Percentiles rank a stretch among this genome's conserved stretches.
These are phyloP conservation scores for Nymphalis polychloros DNA, from an alignment of 2,888 invertebrate species.

Conservation along the genomic window DNA sequence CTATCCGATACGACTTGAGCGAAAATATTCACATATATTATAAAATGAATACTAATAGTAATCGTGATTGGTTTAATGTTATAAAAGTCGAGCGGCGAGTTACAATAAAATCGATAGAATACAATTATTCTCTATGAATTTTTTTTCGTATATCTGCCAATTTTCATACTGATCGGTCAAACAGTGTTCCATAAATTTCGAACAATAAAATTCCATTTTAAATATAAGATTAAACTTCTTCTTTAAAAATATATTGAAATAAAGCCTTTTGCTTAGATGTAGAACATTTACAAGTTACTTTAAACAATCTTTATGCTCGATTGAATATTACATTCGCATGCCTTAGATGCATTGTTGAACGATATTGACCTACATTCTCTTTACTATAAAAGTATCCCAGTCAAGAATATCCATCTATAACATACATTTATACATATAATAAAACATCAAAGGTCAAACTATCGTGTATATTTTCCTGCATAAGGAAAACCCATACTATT, in stretches of 20 bases:
- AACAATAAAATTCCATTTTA: too few relatives aligned
- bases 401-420: constrained; percentile 8
- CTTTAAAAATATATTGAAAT: not conserved
- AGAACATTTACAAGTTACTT: not conserved
- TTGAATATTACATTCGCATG: constrained; percentile 9
- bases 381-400: constrained; percentile 13
- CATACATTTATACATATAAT: constrained; percentile 3
- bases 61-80: too few relatives aligned
- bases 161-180: too few relatives aligned
- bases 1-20: too few relatives aligned
- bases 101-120: too few relatives aligned
- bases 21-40: too few relatives aligned
- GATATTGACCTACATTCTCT: constrained; percentile 12
- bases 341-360: constrained; percentile 10
- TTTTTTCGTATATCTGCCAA: too few relatives aligned
- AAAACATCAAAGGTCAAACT: not conserved
- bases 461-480: constrained; percentile 1
- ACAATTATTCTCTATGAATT: too few relatives aligned
- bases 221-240: too few relatives aligned
- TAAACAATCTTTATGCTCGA: constrained; percentile 6
- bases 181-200: too few relatives aligned
- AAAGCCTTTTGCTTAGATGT: not conserved
- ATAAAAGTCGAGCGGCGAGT: too few relatives aligned
- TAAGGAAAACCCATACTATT: constrained; percentile 1
- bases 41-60: too few relatives aligned